Evolutionary conservation across 2,888 invertebrate species (phyloP).

Genomic region (Tortrix viridana): DNA sequence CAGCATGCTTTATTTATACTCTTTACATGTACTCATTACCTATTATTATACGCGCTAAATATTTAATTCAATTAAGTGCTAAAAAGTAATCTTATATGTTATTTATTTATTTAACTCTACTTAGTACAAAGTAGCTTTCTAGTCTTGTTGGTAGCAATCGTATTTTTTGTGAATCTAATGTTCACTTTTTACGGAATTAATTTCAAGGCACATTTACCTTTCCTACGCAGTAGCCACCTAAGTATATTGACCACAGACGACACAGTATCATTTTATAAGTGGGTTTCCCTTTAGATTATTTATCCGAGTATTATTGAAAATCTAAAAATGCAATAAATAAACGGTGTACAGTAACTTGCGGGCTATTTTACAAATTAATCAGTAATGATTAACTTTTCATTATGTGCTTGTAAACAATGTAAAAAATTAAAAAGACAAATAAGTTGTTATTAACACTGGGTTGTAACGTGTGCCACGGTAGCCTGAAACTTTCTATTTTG

Average conservation of each 20-base stretch:
- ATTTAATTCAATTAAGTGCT: slow-evolving; percentile 30
- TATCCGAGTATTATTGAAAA: no score
- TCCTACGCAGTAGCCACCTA: no score
- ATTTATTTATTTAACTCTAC: slow-evolving; percentile 44
- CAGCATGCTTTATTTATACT: slow-evolving; percentile 62
- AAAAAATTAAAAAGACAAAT: not conserved
- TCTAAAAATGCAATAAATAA: no score
- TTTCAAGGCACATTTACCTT: not conserved
- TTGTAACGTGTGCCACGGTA: slow-evolving; percentile 47
- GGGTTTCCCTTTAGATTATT: no score
- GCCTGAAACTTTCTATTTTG: slow-evolving; percentile 81
- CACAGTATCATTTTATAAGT: no score
- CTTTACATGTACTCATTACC: slow-evolving; percentile 47
- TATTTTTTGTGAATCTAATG: slow-evolving; percentile 12
- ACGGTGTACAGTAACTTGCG: no score
- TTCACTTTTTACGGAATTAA: not conserved
- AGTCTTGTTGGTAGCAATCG: slow-evolving; percentile 21
- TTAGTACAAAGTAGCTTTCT: slow-evolving; percentile 74
- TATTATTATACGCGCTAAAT: slow-evolving; percentile 59
- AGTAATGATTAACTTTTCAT: no score
- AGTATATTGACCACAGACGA: no score
- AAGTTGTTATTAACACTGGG: slow-evolving; percentile 39
- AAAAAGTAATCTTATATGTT: slow-evolving; percentile 30
- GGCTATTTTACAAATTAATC: no score
- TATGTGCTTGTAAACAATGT: slow-evolving; percentile 16